Evolutionary conservation across 2,888 invertebrate species (phyloP), one percentile per base, ranked within the genome.

Genomic region (Campopleginae sp.): DNA sequence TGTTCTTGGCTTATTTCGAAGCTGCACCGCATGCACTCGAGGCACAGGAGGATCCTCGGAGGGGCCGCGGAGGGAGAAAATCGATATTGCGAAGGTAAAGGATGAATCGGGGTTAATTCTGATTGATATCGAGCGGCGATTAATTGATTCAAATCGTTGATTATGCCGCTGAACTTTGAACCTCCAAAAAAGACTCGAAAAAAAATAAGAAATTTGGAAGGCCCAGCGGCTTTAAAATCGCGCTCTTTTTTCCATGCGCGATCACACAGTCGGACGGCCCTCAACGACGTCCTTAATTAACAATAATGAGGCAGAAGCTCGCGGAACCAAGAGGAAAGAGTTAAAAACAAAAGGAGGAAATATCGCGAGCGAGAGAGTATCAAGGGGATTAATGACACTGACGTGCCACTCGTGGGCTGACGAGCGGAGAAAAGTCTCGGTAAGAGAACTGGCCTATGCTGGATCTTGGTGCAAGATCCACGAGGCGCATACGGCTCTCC

Each of bases 371-470:
- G 87, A 88, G 89, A 88, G 87, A 86, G 86, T 87, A 82, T 79
- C 61, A 74, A 87, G 86, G 86, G 91, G 89, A 92, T 92, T 92
- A 92, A 92, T 91, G 91, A 89, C 89, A 91, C 90, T 92, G 91
- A 92, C 92, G 90, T 91, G 90, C 87, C 89, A 91, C 90, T 90
- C 90, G 88, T 89, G 90, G 90, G 90, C 90, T 81, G 81, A 86
- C 78, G 82, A 87, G 82, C 4, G 58, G 0, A 27, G 6, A 27
- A 2, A 70, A 44, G 75, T 66, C 84, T 79, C 38, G 6, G 63
- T 86, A 72, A 54, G 76, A 76, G 80, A 81, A 84, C 71, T 76
- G 10, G 80, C 75, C 66, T 7, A 58, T 58, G 58, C 33, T 78
- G 65, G 51, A 61, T 72, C 61, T 42, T 78, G 63, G 54, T 74